These are phyloP conservation scores for Orthonyx spaldingii DNA, from an alignment of 2,113 vertebrate genomes.

Conservation along the genomic window DNA sequence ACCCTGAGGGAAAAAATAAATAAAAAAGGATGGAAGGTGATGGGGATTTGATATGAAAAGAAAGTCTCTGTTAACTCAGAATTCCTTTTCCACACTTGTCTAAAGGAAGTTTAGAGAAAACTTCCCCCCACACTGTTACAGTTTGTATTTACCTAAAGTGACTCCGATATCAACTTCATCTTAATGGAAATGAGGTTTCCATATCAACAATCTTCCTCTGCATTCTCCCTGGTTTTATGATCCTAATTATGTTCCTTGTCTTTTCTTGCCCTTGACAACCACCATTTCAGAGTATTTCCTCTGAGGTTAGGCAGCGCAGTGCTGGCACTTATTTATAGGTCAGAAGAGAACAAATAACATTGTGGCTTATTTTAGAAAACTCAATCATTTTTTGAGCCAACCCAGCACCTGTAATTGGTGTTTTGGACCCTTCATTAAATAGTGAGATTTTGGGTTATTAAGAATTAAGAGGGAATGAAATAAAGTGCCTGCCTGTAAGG, in stretches of 20 bases:
- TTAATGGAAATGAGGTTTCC: neutral
- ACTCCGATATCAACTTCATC: neutral
- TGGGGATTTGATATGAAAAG: neutral
- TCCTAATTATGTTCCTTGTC: neutral
- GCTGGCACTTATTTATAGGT: neutral
- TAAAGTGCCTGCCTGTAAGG: neutral
- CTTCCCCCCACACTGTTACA: neutral
- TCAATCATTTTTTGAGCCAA: neutral
- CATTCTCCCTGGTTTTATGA: neutral
- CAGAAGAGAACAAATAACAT: neutral
- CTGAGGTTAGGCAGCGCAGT: neutral
- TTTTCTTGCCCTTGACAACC: conserved; percentile 18
- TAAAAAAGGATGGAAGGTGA: neutral
- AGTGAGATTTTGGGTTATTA: neutral
- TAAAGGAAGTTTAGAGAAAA: neutral
- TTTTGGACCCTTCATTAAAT: neutral
- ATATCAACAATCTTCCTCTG: neutral
- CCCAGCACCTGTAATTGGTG: neutral
- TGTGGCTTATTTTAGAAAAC: neutral
- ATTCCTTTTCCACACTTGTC: neutral
- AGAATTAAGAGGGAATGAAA: neutral
- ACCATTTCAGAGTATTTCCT: neutral
- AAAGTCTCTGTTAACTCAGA: neutral
- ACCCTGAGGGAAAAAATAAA: conserved; percentile 72
- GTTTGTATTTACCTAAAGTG: neutral